Evolutionary conservation across 1,140 invertebrate species (phyloP).

Genomic region (Caerostris extrusa): DNA sequence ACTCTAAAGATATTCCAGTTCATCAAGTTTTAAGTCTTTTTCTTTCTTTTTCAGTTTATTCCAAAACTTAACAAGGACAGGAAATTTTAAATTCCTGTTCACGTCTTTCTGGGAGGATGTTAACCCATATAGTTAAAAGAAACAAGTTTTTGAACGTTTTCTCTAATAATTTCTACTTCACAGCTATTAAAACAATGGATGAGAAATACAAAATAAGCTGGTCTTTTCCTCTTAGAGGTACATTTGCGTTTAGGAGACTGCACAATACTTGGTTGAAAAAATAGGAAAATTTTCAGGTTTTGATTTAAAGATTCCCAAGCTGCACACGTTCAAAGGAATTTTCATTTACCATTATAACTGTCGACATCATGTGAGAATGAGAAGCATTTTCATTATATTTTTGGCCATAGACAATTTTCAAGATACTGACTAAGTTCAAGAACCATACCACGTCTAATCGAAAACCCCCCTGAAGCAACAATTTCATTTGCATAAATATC

Average conservation of each 20-base stretch:
- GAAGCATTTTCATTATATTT: conserved; percentile 86
- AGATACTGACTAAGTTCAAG: conserved; percentile 98
- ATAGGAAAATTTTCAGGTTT: conserved; percentile 90
- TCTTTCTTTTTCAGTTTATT: conserved; percentile 93
- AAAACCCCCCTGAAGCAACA: conserved; percentile 87
- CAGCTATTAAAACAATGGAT: conserved; percentile 97
- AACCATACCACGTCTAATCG: conserved; percentile 94
- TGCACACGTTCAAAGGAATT: conserved; percentile 97
- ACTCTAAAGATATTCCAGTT: conserved; percentile 88
- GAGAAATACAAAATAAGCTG: conserved; percentile 92
- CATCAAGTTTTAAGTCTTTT: conserved; percentile 85
- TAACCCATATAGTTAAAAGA: conserved; percentile 97
- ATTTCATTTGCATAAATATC: conserved; percentile 92
- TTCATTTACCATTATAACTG: conserved; percentile 98
- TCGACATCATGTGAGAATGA: conserved; percentile 94
- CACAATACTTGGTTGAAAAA: conserved; percentile 92
- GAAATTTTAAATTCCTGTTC: conserved; percentile 93
- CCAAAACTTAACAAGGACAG: conserved; percentile 97
- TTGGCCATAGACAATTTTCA: conserved; percentile 98
- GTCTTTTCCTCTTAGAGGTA: conserved; percentile 89
- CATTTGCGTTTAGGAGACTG: conserved; percentile 84
- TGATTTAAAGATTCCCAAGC: conserved; percentile 95
- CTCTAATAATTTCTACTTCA: conserved; percentile 91
- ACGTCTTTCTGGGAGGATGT: conserved; percentile 90
- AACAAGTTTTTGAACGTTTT: conserved; percentile 95